phyloP scores from a whole-genome alignment of 2,797 vertebrate species.

The Melanotaenia pygmaea region DNA sequence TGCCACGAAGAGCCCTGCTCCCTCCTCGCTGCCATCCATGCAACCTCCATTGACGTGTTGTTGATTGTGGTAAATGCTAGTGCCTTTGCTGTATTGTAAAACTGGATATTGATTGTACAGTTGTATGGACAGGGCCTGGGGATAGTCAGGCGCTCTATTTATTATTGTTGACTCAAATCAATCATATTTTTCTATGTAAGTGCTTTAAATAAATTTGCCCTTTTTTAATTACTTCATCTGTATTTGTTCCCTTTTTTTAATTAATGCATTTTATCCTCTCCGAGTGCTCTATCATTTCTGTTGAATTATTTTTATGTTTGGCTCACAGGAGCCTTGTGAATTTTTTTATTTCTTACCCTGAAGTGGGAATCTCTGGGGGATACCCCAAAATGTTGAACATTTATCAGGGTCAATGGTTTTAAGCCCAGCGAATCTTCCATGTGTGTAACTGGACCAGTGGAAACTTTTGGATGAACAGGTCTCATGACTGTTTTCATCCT shows the following conservation, averaged over 20 bases:
- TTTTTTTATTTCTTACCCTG: neutral
- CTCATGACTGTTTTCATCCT: conserved; percentile 19
- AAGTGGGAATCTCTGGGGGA: neutral
- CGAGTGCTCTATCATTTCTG: neutral
- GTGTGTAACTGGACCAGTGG: conserved; percentile 52
- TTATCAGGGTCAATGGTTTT: conserved; percentile 27
- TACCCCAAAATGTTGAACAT: neutral
- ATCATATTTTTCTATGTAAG: conserved; percentile 89
- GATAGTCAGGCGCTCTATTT: conserved; percentile 82
- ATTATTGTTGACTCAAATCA: conserved; percentile 86
- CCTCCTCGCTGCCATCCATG: conserved; percentile 17
- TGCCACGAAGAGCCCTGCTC: neutral
- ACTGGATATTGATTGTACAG: conserved; percentile 86
- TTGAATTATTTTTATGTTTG: neutral
- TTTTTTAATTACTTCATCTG: conserved; percentile 72
- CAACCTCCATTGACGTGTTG: conserved; percentile 70
- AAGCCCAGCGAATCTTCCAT: conserved; percentile 38
- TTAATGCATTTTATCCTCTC: neutral
- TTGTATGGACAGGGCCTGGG: conserved; percentile 79
- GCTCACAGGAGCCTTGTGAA: conserved; percentile 11
- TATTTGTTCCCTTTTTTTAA: conserved; percentile 18
- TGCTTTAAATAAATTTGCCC: conserved; percentile 88
- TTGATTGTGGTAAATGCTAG: conserved; percentile 83
- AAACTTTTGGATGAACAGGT: conserved; percentile 31
- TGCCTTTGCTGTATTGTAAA: conserved; percentile 87